phyloP scores from a whole-genome alignment of 1,140 invertebrate species.

The Drosophila persimilis region DNA sequence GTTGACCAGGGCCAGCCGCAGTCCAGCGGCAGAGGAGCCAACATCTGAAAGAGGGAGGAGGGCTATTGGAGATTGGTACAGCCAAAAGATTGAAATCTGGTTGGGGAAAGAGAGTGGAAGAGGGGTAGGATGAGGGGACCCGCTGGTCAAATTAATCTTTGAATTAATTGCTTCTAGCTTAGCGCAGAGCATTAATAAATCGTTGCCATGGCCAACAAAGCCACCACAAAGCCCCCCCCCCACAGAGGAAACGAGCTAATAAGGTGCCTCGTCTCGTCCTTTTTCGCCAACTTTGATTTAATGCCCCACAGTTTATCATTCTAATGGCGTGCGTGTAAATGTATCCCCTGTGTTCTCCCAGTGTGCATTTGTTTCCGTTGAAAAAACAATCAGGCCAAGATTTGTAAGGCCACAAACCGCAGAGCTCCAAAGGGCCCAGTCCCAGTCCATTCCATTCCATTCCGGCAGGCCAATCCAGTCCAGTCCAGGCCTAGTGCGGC shows the following conservation, averaged over 20 bases:
- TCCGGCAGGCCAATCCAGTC: too few species aligned
- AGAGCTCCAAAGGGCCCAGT: too few species aligned
- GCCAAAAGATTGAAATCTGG: conserved; percentile 55
- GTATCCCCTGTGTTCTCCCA: conserved; percentile 54
- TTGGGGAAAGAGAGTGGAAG: conserved; percentile 2
- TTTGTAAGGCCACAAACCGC: conserved; percentile 42
- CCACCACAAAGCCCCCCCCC: conserved; percentile 9
- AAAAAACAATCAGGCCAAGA: conserved; percentile 72
- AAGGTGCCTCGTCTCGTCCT: conserved; percentile 57
- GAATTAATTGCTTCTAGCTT: conserved; percentile 81
- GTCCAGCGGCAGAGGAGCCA: conserved; percentile 22
- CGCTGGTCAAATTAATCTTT: conserved; percentile 79
- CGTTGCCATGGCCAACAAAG: conserved; percentile 31
- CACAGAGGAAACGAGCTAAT: conserved; percentile 48
- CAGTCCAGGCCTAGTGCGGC: conserved; percentile 18
- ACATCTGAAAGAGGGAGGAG: conserved; percentile 47
- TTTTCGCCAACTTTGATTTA: conserved; percentile 81
- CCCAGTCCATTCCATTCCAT: too few species aligned
- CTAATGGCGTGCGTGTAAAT: conserved; percentile 75
- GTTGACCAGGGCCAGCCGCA: conserved; percentile 18
- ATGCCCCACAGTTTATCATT: conserved; percentile 76
- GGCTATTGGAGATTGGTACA: conserved; percentile 21
- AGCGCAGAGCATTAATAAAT: conserved; percentile 81
- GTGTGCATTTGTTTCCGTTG: conserved; percentile 68
- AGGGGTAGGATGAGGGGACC: conserved; percentile 39